Percentiles rank a stretch among this genome's conserved stretches.
These are phyloP conservation scores for Heteractis magnifica DNA, from an alignment of 92 coral and sea anemone species.

Conservation along the genomic window DNA sequence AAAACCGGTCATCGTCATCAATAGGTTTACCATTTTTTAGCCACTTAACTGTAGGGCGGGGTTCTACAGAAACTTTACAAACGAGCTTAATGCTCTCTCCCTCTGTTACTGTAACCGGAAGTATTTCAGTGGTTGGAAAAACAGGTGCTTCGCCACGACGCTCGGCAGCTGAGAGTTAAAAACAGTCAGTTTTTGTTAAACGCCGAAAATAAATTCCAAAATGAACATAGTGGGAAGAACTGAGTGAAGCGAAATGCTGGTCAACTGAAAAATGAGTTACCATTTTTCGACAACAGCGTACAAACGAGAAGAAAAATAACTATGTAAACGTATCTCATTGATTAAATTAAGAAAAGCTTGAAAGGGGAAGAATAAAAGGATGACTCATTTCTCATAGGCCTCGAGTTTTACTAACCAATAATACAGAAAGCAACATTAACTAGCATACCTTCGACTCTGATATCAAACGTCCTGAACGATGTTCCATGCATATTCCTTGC, in stretches of 20 bases:
- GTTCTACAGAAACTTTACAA: conserved; percentile 67
- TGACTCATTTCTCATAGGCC: too few species aligned
- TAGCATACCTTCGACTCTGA: conserved; percentile 73
- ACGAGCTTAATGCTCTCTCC: conserved; percentile 67
- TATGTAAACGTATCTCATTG: not conserved
- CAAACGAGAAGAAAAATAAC: too few species aligned
- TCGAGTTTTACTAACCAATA: not conserved
- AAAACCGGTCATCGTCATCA: conserved; percentile 70
- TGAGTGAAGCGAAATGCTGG: not conserved
- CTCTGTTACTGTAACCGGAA: conserved; percentile 69
- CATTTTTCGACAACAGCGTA: too few species aligned
- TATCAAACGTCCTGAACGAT: conserved; percentile 73
- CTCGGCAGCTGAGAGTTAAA: conserved; percentile 52
- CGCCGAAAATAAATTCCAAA: not conserved
- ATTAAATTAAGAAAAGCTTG: not conserved
- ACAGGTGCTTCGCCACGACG: conserved; percentile 65
- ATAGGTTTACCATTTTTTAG: conserved; percentile 64
- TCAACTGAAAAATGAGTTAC: too few species aligned
- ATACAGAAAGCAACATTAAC: not conserved
- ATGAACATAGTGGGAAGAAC: not conserved
- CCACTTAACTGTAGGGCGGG: conserved; percentile 62
- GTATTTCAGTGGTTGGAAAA: conserved; percentile 47
- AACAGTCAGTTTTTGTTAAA: not conserved
- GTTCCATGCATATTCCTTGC: conserved; percentile 85
- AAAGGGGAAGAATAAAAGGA: not conserved